Percentiles rank a stretch among this genome's conserved stretches.
Conservation (phyloP, 1,140 invertebrate genomes). For the Atopsyche davidsoni region DNA sequence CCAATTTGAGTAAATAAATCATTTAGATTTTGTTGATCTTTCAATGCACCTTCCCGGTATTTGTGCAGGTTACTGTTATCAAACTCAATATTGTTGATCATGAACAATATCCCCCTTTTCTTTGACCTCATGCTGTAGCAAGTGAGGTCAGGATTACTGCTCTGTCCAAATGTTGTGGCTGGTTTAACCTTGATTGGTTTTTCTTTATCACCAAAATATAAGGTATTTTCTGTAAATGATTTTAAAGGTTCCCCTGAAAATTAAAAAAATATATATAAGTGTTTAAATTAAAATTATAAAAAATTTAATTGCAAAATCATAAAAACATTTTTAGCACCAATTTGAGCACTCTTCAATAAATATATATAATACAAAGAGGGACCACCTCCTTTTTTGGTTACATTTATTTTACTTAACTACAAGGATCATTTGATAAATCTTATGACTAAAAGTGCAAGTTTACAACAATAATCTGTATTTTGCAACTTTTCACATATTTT, state of each 20-base stretch:
- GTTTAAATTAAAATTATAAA: not conserved
- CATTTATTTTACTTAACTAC: too few relatives aligned
- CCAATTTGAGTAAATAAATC: conserved; percentile 42
- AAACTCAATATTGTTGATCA: conserved; percentile 42
- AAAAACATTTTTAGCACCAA: too few relatives aligned
- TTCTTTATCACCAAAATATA: not conserved
- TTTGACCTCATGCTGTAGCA: conserved; percentile 26
- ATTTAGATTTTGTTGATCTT: conserved; percentile 40
- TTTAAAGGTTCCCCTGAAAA: conserved; percentile 10
- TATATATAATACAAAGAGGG: too few relatives aligned
- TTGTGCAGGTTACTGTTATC: conserved; percentile 33
- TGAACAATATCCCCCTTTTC: conserved; percentile 37
- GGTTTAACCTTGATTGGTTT: conserved; percentile 15
- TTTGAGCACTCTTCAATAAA: too few relatives aligned
- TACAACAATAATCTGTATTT: too few relatives aligned
- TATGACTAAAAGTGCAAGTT: too few relatives aligned
- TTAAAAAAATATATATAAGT: not conserved
- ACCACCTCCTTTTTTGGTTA: too few relatives aligned
- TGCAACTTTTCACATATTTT: too few relatives aligned
- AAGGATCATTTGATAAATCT: too few relatives aligned
- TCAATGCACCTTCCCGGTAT: conserved; percentile 36
- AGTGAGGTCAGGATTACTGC: conserved; percentile 11
- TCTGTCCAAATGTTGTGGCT: conserved; percentile 14
- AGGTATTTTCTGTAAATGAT: not conserved
- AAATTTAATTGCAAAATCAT: not conserved